phyloP scores from a whole-genome alignment of 1,140 invertebrate species.

The Brachionus koreanus region DNA sequence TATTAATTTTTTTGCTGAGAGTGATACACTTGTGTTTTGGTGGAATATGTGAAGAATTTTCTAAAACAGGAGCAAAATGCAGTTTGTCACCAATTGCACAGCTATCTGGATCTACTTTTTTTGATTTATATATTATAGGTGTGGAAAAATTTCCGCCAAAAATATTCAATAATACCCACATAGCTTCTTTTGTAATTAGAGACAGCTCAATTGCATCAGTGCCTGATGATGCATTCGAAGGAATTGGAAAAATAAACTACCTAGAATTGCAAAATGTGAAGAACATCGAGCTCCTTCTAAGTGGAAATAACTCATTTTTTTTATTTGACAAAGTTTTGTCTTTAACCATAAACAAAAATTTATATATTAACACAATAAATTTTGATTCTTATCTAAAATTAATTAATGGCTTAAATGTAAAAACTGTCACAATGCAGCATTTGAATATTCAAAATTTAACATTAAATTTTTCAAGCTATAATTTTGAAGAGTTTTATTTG shows the following conservation, averaged over 20 bases:
- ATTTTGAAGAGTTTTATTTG: not conserved
- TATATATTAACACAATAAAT: not conserved
- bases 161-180: not conserved
- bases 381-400: not conserved
- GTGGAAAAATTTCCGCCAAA: not conserved
- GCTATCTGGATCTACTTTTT: not conserved
- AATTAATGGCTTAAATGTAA: not conserved
- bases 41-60: not conserved
- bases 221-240: not conserved
- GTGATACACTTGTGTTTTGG: not conserved
- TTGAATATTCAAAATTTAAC: not conserved
- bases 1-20: too few relatives aligned
- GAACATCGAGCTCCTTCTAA: not conserved
- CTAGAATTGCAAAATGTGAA: not conserved
- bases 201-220: not conserved
- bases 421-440: not conserved
- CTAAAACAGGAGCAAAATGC: not conserved
- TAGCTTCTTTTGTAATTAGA: not conserved
- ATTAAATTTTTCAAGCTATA: not conserved
- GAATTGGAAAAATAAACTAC: not conserved
- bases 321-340: not conserved
- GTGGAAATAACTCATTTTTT: not conserved
- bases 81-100: not conserved
- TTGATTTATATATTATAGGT: not conserved
- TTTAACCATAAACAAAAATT: not conserved